Conservation (phyloP, 2,113 vertebrate genomes). For the Nycticryphes semicollaris region DNA sequence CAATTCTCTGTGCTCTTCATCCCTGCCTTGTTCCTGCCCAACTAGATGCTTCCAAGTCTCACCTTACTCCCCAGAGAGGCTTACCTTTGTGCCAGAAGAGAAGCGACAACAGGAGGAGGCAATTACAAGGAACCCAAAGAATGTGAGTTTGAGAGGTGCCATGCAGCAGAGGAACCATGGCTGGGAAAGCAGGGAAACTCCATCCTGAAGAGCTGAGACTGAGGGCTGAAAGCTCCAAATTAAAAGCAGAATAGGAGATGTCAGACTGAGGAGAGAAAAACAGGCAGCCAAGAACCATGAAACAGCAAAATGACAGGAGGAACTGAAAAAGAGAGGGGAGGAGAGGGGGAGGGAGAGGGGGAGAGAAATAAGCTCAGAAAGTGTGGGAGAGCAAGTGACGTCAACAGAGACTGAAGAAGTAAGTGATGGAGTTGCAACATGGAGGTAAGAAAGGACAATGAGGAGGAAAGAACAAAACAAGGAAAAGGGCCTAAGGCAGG, state of each 20-base stretch:
- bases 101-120: not conserved
- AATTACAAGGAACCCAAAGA: not conserved
- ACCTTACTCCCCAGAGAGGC: not conserved
- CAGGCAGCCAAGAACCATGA: not conserved
- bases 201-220: not conserved
- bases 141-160: not conserved
- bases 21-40: not conserved
- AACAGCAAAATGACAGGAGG: not conserved
- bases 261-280: not conserved
- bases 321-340: accelerated
- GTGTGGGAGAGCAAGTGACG: not conserved
- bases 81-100: not conserved
- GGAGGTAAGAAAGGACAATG: not conserved
- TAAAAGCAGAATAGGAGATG: not conserved
- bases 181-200: not conserved
- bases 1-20: not conserved
- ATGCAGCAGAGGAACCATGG: not conserved
- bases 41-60: not conserved
- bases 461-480: not conserved
- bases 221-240: not conserved
- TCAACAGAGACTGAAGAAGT: not conserved
- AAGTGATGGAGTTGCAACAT: not conserved
- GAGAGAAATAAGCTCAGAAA: not conserved
- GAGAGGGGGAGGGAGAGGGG: too few relatives aligned
- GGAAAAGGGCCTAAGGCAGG: not conserved